phyloP scores from a whole-genome alignment of 2,797 vertebrate species.

The Paguma larvata region DNA sequence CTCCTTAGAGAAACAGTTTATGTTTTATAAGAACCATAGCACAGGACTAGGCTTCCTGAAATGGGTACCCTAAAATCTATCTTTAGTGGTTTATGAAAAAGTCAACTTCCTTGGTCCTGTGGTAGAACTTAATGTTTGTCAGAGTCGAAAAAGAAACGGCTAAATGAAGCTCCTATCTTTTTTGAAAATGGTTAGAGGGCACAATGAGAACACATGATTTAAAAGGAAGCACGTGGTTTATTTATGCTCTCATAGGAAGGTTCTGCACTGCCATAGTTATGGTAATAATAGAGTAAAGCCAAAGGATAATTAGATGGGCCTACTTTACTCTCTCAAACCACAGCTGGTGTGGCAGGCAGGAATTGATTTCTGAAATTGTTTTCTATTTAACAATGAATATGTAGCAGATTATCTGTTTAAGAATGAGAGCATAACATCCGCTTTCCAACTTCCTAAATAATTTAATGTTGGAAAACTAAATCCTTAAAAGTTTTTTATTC shows the following conservation, averaged over 20 bases:
- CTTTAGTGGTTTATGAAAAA: neutral
- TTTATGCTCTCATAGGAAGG: neutral
- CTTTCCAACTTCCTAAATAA: conserved; percentile 10
- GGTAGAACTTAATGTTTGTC: neutral
- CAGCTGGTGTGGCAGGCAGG: neutral
- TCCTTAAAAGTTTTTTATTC: conserved; percentile 32
- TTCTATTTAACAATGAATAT: conserved; percentile 34
- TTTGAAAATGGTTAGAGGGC: neutral
- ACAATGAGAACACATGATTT: neutral
- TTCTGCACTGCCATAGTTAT: neutral
- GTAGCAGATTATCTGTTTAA: conserved; percentile 29
- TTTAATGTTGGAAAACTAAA: neutral
- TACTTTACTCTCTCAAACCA: neutral
- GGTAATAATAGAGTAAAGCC: neutral
- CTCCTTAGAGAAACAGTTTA: neutral
- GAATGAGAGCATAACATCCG: neutral
- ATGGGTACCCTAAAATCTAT: neutral
- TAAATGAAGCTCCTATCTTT: neutral
- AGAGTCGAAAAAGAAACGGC: neutral
- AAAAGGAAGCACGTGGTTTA: neutral
- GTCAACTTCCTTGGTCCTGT: neutral
- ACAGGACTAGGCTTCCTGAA: neutral
- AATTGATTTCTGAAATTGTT: conserved; percentile 4
- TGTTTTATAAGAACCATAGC: neutral
- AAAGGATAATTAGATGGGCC: neutral